Evolutionary conservation across 2,113 vertebrate genomes (phyloP), one percentile per base, ranked within the genome.

Genomic region (Nymphicus hollandicus): DNA sequence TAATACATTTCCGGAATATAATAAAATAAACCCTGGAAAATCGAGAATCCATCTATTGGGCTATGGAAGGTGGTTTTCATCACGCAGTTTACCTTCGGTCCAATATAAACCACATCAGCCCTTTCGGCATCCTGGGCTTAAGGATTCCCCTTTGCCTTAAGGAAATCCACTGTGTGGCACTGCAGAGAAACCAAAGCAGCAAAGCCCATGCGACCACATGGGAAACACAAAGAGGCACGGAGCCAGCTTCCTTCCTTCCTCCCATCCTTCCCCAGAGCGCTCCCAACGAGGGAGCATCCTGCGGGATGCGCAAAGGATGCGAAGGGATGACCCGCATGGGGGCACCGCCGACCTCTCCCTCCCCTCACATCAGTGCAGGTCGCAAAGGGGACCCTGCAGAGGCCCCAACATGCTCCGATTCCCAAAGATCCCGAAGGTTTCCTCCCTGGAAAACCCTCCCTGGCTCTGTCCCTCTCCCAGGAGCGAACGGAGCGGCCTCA

Each of bases 241-340:
- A 64, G 50, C 11, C 10, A 3, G 43, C 31, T 33, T 20, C 63
- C 1, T 13, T 6, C 37, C 7, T 63, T 10, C 37, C 37, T 39
- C 52, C 63, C 33, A 7, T 8, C 35, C 24, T 35, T 49, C 65
- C 35, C 5, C 33, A 18, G 20, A 35, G 19, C 0, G 6, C n/a
- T 85, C 50, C 1, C 2, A 3, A 22, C 0, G 3, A 44, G 37
- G 37, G 19, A 69, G 28, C 16, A 2, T 1, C 1, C 2, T 20
- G 37, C 1, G 4, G 18, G 64, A 29, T 13, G 35, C 1, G 4
- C 58, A 2, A 23, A 19, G 29, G 64, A 49, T 35, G 37, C 0
- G 1, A 31, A 64, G 78, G 33, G 70, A 50, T 2, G 49, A 17
- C 14, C 2, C 4, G 6, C 14, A 10, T 52, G 27, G 22, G 7